Conservation (phyloP, 2,797 vertebrate species). For the Triplophysa bombifrons region DNA sequence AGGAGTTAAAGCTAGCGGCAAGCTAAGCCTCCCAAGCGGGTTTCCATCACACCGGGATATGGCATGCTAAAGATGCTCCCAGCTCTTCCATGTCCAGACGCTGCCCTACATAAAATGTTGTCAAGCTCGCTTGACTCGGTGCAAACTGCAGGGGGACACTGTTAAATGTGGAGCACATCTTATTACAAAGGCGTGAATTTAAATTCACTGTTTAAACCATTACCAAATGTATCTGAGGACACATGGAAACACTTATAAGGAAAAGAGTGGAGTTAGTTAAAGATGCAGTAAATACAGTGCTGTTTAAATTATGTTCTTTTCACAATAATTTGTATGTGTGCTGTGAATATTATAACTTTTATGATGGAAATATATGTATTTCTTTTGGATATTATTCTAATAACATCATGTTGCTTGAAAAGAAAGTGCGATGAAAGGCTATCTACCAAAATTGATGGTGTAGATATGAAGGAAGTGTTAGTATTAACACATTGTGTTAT, state of each 20-base stretch:
- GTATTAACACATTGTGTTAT: no score
- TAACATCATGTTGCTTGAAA: no score
- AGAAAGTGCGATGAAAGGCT: background rate
- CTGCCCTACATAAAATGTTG: slow-evolving; percentile 43
- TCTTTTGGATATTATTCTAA: no score
- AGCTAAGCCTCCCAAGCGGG: slow-evolving; percentile 38
- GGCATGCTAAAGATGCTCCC: slow-evolving; percentile 28
- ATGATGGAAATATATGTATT: no score
- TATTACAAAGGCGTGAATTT: slow-evolving; percentile 25
- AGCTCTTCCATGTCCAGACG: slow-evolving; percentile 10
- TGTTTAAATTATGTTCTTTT: no score
- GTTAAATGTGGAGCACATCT: slow-evolving; percentile 29
- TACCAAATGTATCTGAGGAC: slow-evolving; percentile 3
- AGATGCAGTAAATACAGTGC: background rate
- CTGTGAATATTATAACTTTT: no score
- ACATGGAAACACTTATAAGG: background rate
- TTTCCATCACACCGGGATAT: slow-evolving; percentile 32
- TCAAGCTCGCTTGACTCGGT: slow-evolving; percentile 40
- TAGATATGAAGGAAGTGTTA: background rate
- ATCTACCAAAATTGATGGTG: background rate
- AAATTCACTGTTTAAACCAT: slow-evolving; percentile 26
- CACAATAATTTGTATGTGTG: background rate
- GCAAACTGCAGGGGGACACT: slow-evolving; percentile 15
- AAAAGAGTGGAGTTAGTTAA: background rate
- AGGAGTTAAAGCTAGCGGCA: slow-evolving; percentile 26